Evolutionary conservation across 2,113 vertebrate genomes (phyloP), one percentile per base, ranked within the genome.

Genomic region (Geococcyx californianus): DNA sequence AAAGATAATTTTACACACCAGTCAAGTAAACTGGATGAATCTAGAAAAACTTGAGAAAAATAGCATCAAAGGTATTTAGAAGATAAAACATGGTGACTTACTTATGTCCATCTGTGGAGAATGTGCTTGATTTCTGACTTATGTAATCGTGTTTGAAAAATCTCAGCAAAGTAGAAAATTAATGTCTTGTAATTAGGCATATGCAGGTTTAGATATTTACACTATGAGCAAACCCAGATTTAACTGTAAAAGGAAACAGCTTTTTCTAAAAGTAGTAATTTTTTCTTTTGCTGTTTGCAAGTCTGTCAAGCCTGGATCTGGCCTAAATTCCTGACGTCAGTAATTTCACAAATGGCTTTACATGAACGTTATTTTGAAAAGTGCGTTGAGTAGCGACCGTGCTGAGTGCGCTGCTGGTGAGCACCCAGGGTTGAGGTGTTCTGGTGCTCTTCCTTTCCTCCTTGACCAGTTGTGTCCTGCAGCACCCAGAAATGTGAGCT

Each of bases 341-440:
- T 36, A 51, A 55, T 76, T 64, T 94, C 33, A 29, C 31, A 72
- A 59, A 23, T 40, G 21, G 4, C 25, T 87, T 88, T 60, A 36
- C 54, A 25, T 5, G 36, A 20, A 14, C 0, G 2, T 36, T 38
- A 4, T 3, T 16, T 36, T 58, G 44, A 52, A 29, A 4, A 59
- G 12, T 26, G 4, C 36, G 36, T 2, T 3, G 42, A 64, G 4
- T 34, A 33, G 23, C 59, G 51, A 18, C 36, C 8, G 2, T 49
- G 31, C 10, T 4, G 4, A 17, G 10, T 1, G 3, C 8, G 3
- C 1, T 1, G 2, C 21, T 51, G 16, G 16, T 25, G 63, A 17
- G 11, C 14, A 2, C 33, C 33, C n/a, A 16, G 5, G 9, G 2
- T 5, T 38, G 75, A 74, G 10, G 1, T 10, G 17, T 1, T 45